Conservation (phyloP, 2,113 vertebrate genomes). For the Megalops atlanticus region DNA sequence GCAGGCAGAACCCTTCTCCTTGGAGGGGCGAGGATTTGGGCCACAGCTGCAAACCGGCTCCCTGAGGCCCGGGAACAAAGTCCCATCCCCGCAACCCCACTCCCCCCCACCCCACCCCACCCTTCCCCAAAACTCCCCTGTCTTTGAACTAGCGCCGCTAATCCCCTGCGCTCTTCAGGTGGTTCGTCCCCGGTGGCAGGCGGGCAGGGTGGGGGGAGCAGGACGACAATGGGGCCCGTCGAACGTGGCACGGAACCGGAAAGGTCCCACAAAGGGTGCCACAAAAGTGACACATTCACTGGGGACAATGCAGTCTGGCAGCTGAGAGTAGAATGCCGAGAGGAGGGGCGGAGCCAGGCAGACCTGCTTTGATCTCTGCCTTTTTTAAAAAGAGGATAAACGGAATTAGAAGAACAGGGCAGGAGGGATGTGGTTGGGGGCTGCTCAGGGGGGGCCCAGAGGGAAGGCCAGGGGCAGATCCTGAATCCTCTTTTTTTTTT, state of each 20-base stretch:
- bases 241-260: constrained; percentile 33
- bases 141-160: constrained; percentile 60
- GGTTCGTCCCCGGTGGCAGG: constrained; percentile 51
- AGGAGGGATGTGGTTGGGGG: constrained; percentile 20
- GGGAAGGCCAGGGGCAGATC: constrained; percentile 32
- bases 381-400: constrained; percentile 53
- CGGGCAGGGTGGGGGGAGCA: neutral
- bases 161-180: constrained; percentile 62
- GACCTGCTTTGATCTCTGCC: constrained; percentile 59
- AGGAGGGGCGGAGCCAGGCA: constrained; percentile 26
- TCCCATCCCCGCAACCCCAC: too few species aligned
- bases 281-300: constrained; percentile 17
- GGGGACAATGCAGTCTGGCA: constrained; percentile 12
- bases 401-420: constrained; percentile 44
- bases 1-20: constrained; percentile 34
- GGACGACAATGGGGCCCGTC: constrained; percentile 6
- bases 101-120: neutral
- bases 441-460: neutral
- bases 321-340: constrained; percentile 12
- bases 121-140: neutral
- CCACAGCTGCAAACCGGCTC: constrained; percentile 23
- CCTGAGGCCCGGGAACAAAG: constrained; percentile 31
- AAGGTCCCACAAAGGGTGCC: constrained; percentile 28
- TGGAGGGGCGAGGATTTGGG: constrained; percentile 24
- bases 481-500: constrained; percentile 56